Base-by-base conservation (phyloP, 2,113 vertebrate genomes). In the Gobio gobio region DNA sequence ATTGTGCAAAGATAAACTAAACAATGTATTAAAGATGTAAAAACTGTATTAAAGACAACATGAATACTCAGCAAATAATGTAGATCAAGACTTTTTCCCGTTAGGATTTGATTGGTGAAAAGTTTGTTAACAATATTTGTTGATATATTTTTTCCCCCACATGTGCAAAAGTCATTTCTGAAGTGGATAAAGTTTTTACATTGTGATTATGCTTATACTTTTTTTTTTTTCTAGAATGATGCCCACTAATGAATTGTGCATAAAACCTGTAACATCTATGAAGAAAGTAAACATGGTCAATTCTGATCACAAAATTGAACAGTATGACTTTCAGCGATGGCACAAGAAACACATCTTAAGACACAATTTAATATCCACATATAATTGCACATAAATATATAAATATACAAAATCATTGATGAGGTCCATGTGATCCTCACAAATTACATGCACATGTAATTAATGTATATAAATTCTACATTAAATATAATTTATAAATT, bases 351-450 rank as follows among this genome's bases (percentile, higher is more conserved):
- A 40, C 10, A 70, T 43, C 45, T 75, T 7, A 26, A 75, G n/a
- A 75, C 73, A 72, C 66, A 56, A 56, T 77, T 56, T 77, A 56
- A 22, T 56, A 12, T 29, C 24, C 24, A 70, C 8, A 70, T 22
- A 47, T 47, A 47, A 47, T 74, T 24, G 70, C n/a, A 74, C 51
- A 59, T 56, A 83, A 36, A 83, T 54, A 70, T 22, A 54, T 54
- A 70, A 47, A 59, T 13, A 56, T 36, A 74, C 77, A 47, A 66
- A 40, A 63, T 66, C 26, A 81, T 9, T 74, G 70, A 73, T 22
- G 16, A 36, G 18, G 8, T 68, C 18, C 33, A 68, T 68, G 33
- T 68, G 18, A 26, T 49, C 2, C 43, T 47, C n/a, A 74, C 70
- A 74, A 74, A 47, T 47, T 5, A 47, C 70, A 74, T 74, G 43